A percentile compares a stretch with the other conserved stretches of the same genome.
Conservation (phyloP, 2,113 vertebrate genomes). For the Lathamus discolor region DNA sequence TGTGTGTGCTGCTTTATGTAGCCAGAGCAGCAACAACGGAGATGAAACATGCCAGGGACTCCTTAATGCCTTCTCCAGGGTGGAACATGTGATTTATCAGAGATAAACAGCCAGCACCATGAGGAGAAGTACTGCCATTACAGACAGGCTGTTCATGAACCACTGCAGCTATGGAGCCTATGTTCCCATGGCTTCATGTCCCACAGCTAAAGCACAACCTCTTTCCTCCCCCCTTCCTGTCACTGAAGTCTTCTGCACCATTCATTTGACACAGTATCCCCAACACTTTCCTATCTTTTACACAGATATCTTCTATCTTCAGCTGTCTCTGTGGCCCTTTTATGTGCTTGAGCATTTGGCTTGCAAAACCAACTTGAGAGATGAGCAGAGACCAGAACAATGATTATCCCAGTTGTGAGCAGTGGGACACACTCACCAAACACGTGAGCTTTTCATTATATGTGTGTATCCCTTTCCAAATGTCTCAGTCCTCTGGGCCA, state of each 20-base stretch:
- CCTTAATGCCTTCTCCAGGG: background rate
- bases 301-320: background rate
- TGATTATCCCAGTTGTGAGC: background rate
- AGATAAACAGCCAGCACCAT: background rate
- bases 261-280: background rate
- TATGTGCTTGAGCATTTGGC: background rate
- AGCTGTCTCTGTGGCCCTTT: background rate
- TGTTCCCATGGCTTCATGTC: background rate
- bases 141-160: background rate
- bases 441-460: background rate
- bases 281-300: background rate
- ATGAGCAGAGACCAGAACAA: background rate
- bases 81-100: background rate
- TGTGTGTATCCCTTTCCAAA: background rate
- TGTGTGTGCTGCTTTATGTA: background rate
- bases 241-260: background rate
- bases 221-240: fast-evolving
- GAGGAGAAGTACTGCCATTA: background rate
- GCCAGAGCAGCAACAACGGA: background rate
- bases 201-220: background rate
- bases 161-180: background rate
- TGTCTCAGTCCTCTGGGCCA: background rate
- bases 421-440: background rate
- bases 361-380: background rate
- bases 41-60: background rate